These are phyloP conservation scores for Drosophila gaucha DNA, from an alignment of 2,888 invertebrate genomes.

Conservation along the genomic window DNA sequence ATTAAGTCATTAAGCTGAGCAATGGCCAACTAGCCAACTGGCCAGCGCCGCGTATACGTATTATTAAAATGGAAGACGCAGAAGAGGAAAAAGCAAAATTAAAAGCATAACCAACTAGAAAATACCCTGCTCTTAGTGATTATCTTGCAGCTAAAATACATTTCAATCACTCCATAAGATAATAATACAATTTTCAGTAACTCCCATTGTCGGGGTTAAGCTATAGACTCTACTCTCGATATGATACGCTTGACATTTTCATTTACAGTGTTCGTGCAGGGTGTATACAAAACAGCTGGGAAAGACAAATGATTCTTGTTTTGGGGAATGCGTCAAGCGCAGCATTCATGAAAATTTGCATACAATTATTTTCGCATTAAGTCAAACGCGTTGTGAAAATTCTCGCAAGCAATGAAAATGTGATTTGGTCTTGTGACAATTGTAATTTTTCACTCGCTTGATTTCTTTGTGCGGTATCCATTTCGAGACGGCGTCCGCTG, in stretches of 20 bases:
- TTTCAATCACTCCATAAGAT: neutral
- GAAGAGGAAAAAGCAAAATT: slow-evolving; percentile 8
- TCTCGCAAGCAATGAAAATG: slow-evolving; percentile 65
- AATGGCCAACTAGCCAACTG: slow-evolving; percentile 17
- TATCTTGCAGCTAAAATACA: neutral
- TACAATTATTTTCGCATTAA: slow-evolving; percentile 78
- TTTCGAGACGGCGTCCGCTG: slow-evolving; percentile 12
- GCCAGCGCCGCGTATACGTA: slow-evolving; percentile 55
- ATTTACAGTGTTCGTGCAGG: neutral
- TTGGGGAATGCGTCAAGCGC: slow-evolving; percentile 11
- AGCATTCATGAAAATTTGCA: slow-evolving; percentile 62
- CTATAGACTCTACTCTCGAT: neutral
- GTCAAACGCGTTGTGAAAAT: slow-evolving; percentile 65
- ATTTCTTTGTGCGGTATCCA: slow-evolving; percentile 49
- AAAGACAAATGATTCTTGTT: slow-evolving; percentile 60
- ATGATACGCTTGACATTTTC: too few species aligned
- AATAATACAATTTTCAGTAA: neutral
- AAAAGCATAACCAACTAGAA: neutral
- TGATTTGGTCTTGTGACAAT: slow-evolving; percentile 80
- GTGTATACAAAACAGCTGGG: slow-evolving; percentile 25
- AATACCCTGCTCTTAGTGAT: slow-evolving; percentile 3
- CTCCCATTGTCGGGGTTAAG: neutral
- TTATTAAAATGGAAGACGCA: slow-evolving; percentile 36
- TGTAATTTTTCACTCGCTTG: slow-evolving; percentile 80
- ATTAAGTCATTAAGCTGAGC: slow-evolving; percentile 75